Conservation (phyloP, 2,797 vertebrate species). For the Miichthys miiuy region DNA sequence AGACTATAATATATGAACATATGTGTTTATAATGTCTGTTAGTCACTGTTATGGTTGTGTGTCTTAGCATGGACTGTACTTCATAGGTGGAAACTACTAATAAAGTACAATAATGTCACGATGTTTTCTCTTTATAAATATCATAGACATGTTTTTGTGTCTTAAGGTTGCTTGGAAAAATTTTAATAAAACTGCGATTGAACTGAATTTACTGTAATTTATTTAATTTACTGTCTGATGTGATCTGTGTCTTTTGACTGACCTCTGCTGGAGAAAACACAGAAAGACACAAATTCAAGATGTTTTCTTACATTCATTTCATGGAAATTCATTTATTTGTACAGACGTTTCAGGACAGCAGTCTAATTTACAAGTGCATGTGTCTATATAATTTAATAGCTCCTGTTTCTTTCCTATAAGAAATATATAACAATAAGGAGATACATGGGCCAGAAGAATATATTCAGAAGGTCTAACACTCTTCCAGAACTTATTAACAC, state of each 20-base stretch:
- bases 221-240: neutral
- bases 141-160: neutral
- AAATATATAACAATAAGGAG: neutral
- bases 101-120: neutral
- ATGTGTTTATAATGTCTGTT: neutral
- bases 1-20: too few relatives aligned
- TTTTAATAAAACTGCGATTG: neutral
- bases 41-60: neutral
- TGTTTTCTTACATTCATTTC: neutral
- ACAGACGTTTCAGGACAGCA: neutral
- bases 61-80: neutral
- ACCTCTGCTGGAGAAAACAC: conserved; percentile 44
- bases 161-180: neutral
- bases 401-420: neutral
- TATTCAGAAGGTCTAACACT: neutral
- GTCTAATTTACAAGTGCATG: neutral
- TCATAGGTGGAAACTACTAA: neutral
- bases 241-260: conserved; percentile 18
- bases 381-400: too few relatives aligned
- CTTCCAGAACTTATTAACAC: neutral
- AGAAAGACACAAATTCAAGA: neutral
- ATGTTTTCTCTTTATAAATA: neutral
- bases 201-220: neutral
- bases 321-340: neutral
- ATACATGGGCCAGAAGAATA: neutral